These are phyloP conservation scores for Trichonephila inaurata DNA, from an alignment of 1,140 invertebrate species.

Conservation along the genomic window DNA sequence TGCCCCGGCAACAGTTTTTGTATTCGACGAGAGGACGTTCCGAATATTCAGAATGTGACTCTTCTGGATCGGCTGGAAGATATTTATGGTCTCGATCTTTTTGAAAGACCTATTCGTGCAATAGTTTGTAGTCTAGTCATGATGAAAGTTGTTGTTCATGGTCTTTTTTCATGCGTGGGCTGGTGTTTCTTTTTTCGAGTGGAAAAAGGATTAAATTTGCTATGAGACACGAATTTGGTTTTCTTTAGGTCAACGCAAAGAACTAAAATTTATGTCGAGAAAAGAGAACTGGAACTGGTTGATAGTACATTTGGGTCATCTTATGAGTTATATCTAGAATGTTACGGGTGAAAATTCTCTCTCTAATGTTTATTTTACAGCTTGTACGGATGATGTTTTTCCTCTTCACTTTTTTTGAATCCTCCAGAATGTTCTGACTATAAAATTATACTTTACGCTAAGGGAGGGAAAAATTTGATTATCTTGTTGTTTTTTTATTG, in stretches of 20 bases:
- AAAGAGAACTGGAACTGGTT: neutral
- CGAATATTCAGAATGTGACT: conserved; percentile 10
- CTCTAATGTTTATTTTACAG: too few relatives aligned
- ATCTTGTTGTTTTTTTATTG: too few relatives aligned
- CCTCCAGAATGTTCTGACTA: too few relatives aligned
- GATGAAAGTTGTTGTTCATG: neutral
- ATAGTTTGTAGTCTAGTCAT: neutral
- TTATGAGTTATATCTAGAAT: neutral
- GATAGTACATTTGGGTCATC: neutral
- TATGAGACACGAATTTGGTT: neutral
- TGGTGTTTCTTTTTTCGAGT: neutral
- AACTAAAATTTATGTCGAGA: neutral
- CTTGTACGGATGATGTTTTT: too few relatives aligned
- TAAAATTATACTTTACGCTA: too few relatives aligned
- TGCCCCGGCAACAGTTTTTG: neutral
- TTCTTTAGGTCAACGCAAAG: neutral
- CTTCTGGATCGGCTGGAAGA: neutral
- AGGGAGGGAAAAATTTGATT: too few relatives aligned
- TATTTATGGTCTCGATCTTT: neutral
- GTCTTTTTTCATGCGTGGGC: neutral
- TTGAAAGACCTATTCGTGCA: neutral
- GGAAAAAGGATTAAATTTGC: conserved; percentile 29
- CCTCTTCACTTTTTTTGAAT: too few relatives aligned
- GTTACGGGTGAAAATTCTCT: neutral
- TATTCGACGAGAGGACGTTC: neutral